Evolutionary conservation across 2,888 invertebrate genomes (phyloP).

Genomic region (Nudaria mundana): DNA sequence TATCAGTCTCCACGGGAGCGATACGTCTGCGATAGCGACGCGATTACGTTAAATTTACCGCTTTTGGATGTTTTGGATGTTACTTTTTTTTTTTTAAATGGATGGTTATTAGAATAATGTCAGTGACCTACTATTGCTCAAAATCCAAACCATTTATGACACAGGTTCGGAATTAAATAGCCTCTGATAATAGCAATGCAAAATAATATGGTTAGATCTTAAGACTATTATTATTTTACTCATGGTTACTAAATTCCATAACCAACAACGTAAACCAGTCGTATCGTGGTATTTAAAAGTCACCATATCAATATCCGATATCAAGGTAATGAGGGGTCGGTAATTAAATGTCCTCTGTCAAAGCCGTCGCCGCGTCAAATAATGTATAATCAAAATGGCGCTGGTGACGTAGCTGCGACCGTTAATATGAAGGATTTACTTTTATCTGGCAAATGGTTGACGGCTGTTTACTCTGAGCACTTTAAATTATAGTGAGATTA

Average conservation of each 20-base stretch:
- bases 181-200: no score
- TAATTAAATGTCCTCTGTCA: constrained; percentile 80
- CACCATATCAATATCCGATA: constrained; percentile 67
- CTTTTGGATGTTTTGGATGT: background rate
- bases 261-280: constrained; percentile 30
- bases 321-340: constrained; percentile 76
- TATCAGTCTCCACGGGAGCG: constrained; percentile 21
- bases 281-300: constrained; percentile 34
- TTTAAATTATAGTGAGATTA: constrained; percentile 9
- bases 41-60: background rate
- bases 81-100: no score
- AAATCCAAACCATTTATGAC: no score
- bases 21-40: constrained; percentile 17
- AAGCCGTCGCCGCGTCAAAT: constrained; percentile 71
- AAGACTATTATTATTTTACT: no score
- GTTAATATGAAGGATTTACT: constrained; percentile 48
- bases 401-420: constrained; percentile 47
- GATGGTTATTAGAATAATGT: no score
- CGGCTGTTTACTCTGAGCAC: constrained; percentile 20
- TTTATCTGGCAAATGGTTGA: constrained; percentile 42
- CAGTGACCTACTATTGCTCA: no score
- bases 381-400: constrained; percentile 69
- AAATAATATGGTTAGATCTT: no score
- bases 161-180: no score
- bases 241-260: background rate